Conservation (phyloP, 1,140 invertebrate genomes). For the Glomeris maerens region DNA sequence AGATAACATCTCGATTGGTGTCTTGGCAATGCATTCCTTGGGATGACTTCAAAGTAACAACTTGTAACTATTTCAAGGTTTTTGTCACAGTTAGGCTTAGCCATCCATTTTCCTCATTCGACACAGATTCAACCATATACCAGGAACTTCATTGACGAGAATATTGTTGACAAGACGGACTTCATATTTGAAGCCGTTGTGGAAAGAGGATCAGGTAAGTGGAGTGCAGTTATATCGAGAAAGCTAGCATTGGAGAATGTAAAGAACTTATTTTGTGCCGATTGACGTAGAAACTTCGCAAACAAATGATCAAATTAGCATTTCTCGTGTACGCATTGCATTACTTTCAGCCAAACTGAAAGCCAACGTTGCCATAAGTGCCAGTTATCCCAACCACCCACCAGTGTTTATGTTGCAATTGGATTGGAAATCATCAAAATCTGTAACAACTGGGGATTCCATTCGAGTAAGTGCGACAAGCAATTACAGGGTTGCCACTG, state of each 20-base stretch:
- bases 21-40: constrained; percentile 52
- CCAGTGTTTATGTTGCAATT: constrained; percentile 54
- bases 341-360: constrained; percentile 47
- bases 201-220: constrained; percentile 46
- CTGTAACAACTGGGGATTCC: constrained; percentile 46
- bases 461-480: too few relatives aligned
- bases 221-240: constrained; percentile 9
- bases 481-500: too few relatives aligned
- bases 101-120: constrained; percentile 39
- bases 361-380: constrained; percentile 56
- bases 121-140: constrained; percentile 34
- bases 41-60: constrained; percentile 42
- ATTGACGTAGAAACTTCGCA: neutral
- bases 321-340: too few relatives aligned
- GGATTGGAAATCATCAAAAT: constrained; percentile 51
- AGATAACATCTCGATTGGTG: constrained; percentile 41
- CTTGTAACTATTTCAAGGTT: too few relatives aligned
- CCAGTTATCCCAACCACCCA: constrained; percentile 61
- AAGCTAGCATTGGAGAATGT: too few relatives aligned
- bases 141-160: constrained; percentile 52
- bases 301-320: neutral
- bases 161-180: constrained; percentile 34
- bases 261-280: constrained; percentile 6
- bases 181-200: constrained; percentile 36
- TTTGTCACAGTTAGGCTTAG: too few relatives aligned